Evolutionary conservation across 2,797 vertebrate genomes (phyloP), one percentile per base, ranked within the genome.

Genomic region (Cyprinodon diabolis): DNA sequence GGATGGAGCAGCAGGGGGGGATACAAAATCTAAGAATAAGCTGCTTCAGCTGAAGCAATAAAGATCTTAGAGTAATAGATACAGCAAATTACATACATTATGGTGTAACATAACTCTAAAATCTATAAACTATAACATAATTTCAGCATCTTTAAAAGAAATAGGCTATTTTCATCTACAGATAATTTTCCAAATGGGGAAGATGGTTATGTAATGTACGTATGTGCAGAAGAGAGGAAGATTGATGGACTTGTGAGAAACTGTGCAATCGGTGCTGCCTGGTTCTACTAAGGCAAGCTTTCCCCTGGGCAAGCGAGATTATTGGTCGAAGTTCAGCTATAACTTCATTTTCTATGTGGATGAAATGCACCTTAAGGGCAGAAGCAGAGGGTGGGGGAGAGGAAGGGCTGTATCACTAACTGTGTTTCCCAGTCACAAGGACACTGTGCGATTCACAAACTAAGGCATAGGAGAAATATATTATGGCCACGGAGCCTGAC

Each of bases 321-420:
- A 97, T 96, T 92, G 97, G 96, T 86, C 95, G 95, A 93, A 97
- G 96, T 95, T 98, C 96, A 90, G 96, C 96, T 81, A 96, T 95
- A 84, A 97, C 96, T 96, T 98, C 95, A 96, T 97, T 98, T 94
- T 97, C 96, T 92, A 96, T 96, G 52, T 96, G 97, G 94, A 97
- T 97, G 94, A 97, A 97, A 88, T 96, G 96, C 97, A 92, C 96
- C 96, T 98, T 92, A 75, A 89, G 90, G 94, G 91, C 88, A 90
- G 77, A 90, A 79, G 82, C 86, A 83, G 85, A 23, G 82, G 76
- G 81, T 80, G 74, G 76, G 90, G 79, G 71, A 76, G 62, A 79
- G 78, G 77, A 85, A 79, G 75, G 79, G 73, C 72, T 69, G 81
- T 58, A 60, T 83, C 49, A 80, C 75, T 86, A 79, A 72, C 80